Base-by-base conservation (phyloP, 1,140 invertebrate genomes). In the Lepidurus apus region DNA sequence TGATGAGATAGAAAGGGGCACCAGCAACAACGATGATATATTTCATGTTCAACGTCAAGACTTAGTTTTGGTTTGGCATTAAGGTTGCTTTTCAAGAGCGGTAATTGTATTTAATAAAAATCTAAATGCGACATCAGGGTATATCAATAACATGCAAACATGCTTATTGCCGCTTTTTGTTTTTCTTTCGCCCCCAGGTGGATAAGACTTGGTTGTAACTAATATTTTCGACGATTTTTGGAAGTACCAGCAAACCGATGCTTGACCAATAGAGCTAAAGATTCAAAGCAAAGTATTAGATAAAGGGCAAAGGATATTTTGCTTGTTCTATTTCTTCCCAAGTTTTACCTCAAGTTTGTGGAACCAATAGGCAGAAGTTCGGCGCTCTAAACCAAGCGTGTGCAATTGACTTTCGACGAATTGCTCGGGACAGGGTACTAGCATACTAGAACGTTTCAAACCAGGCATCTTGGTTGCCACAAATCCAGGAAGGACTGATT, bases 11-110 rank as follows among this genome's bases (percentile, higher is more conserved):
- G 85, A 97, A 98, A 80, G 98, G 91, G 0, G 95, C 96, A 97
- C 97, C 99, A 1, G 96, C 94, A 77, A 99, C 87, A 79, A 99
- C 97, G 3, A 99, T 96, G 82, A 99, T 99, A 87, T 99, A 99
- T 87, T 98, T 99, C 42, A 97, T 91, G 84, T 99, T 99, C 88
- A 99, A 93, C 97, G 26, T 26, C 26, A 26, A 26, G 26, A 26
- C 26, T 26, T 26, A 0, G 26, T 26, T 1, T 26, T 26, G 26
- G 26, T 26, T 26, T 26, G 26, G 26, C 26, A 26, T 26, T 26
- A 26, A 26, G 26, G 26, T 2, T 26, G 26, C 26, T 26, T 26
- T 26, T 26, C 26, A 26, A 2, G 26, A 1, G 26, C 26, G 26
- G 26, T 26, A 26, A 26, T 26, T 26, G 47, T 65, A 6, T 65